Conservation (phyloP, 2,888 invertebrate genomes). For the Leptinotarsa haldemani region DNA sequence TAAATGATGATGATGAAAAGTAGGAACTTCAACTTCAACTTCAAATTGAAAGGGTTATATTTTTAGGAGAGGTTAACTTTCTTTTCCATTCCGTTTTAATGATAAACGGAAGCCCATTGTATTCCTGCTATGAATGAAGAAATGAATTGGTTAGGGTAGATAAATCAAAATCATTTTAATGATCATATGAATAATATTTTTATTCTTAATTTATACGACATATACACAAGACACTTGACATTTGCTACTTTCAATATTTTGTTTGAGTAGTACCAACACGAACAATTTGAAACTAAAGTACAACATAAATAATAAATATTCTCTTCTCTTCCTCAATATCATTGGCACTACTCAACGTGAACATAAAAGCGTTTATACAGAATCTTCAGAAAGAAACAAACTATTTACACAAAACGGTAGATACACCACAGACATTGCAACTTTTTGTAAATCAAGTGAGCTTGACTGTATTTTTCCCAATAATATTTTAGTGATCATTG, state of each 20-base stretch:
- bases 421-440: constrained; percentile 19
- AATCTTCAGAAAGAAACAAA: constrained; percentile 21
- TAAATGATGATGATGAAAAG: too few species aligned
- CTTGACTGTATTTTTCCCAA: constrained; percentile 25
- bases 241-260: constrained; percentile 54
- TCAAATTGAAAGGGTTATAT: too few species aligned
- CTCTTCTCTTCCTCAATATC: constrained; percentile 12
- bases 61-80: too few species aligned
- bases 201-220: constrained; percentile 65
- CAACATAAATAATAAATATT: constrained; percentile 44
- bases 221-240: constrained; percentile 65
- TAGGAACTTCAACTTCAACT: too few species aligned
- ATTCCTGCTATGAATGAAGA: too few species aligned
- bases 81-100: too few species aligned
- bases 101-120: too few species aligned
- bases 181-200: constrained; percentile 63
- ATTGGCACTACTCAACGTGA: constrained; percentile 44
- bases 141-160: background rate
- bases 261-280: constrained; percentile 46
- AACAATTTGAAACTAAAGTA: constrained; percentile 42
- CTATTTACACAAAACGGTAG: constrained; percentile 24
- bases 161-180: constrained; percentile 19
- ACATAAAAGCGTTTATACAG: constrained; percentile 45
- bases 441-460: constrained; percentile 22
- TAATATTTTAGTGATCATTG: constrained; percentile 16